Conservation (phyloP, 2,113 vertebrate genomes). For the Eretmochelys imbricata region DNA sequence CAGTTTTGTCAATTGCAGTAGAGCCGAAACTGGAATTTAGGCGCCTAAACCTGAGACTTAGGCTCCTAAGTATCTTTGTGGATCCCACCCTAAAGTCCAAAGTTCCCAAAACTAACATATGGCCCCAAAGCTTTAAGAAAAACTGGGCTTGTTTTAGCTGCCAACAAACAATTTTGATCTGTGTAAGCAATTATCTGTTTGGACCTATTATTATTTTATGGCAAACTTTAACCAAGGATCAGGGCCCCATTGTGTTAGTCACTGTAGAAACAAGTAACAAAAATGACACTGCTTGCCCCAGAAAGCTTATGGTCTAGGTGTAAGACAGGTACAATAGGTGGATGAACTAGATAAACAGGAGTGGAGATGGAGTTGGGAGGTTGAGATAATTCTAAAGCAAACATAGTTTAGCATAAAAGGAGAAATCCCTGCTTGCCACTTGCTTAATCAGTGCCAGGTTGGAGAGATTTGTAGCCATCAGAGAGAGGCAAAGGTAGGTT, state of each 20-base stretch:
- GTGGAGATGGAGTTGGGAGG: conserved; percentile 20
- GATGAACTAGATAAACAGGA: conserved; percentile 18
- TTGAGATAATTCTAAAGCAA: conserved; percentile 49
- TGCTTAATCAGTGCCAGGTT: conserved; percentile 68
- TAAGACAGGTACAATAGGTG: background rate
- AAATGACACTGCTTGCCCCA: background rate
- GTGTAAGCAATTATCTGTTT: background rate
- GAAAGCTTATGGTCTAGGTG: background rate
- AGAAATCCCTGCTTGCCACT: conserved; percentile 63
- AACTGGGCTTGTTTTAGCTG: background rate
- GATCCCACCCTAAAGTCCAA: background rate
- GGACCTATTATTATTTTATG: background rate
- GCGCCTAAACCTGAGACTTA: background rate
- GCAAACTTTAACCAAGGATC: background rate
- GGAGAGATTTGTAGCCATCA: conserved; percentile 72
- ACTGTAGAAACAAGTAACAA: background rate
- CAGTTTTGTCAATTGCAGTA: background rate
- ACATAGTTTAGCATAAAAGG: conserved; percentile 52
- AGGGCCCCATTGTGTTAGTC: background rate
- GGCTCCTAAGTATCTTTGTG: background rate
- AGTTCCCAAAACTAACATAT: background rate
- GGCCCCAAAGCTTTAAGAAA: background rate
- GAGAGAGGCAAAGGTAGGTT: conserved; percentile 71
- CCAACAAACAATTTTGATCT: background rate
- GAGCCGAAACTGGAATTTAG: background rate